A percentile compares a stretch with the other conserved stretches of the same genome.
Conservation (phyloP, 1,140 invertebrate species). For the Orchesella cincta region DNA sequence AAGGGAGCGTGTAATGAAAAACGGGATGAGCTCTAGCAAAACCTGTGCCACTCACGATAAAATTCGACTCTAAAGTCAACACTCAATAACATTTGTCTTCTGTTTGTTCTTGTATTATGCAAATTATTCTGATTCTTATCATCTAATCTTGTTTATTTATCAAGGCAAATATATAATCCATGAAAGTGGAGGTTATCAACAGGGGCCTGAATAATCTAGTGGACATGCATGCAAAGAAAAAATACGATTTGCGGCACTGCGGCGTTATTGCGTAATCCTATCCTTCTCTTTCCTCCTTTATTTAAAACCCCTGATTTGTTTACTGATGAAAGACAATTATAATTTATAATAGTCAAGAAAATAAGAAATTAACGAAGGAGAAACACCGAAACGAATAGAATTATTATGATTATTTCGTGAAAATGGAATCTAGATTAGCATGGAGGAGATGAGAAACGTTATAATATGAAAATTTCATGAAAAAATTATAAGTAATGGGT, state of each 20-base stretch:
- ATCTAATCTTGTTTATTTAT: slow-evolving; percentile 7
- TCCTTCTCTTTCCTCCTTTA: background rate
- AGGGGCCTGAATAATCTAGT: background rate
- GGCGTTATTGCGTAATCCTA: background rate
- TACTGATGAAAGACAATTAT: slow-evolving; percentile 1
- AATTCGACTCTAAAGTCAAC: background rate
- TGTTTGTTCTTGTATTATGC: background rate
- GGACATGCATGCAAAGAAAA: background rate
- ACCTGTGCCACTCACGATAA: too few species aligned
- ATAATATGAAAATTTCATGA: background rate
- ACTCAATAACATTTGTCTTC: background rate
- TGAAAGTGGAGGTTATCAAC: background rate
- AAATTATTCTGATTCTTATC: background rate
- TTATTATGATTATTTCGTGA: background rate
- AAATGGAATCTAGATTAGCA: slow-evolving; percentile 8
- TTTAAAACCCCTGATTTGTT: too few species aligned
- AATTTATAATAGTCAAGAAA: background rate
- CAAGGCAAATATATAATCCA: background rate
- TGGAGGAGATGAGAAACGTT: background rate
- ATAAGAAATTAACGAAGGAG: background rate
- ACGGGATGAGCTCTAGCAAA: background rate
- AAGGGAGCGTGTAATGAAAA: background rate
- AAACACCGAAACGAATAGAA: background rate
- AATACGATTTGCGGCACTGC: background rate
- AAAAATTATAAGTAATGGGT: background rate